These are phyloP conservation scores for Agrochola litura DNA, from an alignment of 2,888 invertebrate species.

Conservation along the genomic window DNA sequence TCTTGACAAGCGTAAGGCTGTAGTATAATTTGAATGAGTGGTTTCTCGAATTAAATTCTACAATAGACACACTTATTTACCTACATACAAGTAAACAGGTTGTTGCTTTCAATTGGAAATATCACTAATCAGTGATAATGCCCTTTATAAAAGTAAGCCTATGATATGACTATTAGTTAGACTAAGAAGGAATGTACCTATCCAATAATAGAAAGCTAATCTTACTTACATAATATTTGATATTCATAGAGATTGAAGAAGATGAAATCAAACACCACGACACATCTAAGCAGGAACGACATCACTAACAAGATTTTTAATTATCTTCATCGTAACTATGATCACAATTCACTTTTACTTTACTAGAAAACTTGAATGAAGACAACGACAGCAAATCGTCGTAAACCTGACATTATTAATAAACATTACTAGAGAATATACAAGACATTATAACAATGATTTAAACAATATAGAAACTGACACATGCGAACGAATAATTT, in stretches of 20 bases:
- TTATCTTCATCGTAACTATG: background rate
- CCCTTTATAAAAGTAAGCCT: background rate
- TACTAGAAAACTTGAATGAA: conserved; percentile 1
- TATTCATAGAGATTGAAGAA: background rate
- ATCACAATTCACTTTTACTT: conserved; percentile 1
- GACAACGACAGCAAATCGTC: background rate
- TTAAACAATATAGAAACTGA: background rate
- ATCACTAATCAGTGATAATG: background rate
- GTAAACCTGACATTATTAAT: background rate
- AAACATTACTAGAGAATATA: background rate
- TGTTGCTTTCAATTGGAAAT: background rate
- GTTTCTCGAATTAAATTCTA: background rate
- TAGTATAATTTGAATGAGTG: background rate
- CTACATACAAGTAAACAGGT: background rate
- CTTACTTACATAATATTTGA: background rate
- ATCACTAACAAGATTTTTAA: conserved; percentile 1
- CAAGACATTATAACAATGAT: background rate
- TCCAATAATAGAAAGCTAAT: background rate
- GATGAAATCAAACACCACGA: conserved; percentile 15
- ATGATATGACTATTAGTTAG: no score
- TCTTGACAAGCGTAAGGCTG: background rate
- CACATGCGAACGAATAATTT: background rate
- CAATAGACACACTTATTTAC: background rate
- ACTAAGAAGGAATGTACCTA: background rate
- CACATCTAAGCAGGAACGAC: background rate